Conservation (phyloP, 1,140 invertebrate genomes). For the Ditylenchus dipsaci region DNA sequence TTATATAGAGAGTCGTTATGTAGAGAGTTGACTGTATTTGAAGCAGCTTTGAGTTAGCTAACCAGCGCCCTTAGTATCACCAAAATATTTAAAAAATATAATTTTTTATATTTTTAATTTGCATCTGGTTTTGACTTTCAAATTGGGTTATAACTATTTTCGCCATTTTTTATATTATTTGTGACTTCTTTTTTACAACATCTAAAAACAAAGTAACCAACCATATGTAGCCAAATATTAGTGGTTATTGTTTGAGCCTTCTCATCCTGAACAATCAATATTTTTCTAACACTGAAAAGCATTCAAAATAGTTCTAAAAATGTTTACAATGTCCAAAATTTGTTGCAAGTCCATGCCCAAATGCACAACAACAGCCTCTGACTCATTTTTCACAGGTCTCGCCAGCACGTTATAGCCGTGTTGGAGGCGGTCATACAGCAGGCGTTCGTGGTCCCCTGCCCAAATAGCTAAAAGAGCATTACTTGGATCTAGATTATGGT, state of each 20-base stretch:
- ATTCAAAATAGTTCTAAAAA: background rate
- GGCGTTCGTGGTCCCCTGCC: slow-evolving; percentile 62
- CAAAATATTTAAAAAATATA: no score
- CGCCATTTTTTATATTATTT: no score
- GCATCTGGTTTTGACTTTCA: no score
- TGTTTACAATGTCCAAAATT: slow-evolving; percentile 64
- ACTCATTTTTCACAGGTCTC: slow-evolving; percentile 64
- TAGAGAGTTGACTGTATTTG: no score
- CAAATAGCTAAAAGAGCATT: slow-evolving; percentile 34
- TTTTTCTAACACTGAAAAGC: background rate
- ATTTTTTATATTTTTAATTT: no score
- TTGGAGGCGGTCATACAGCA: slow-evolving; percentile 63
- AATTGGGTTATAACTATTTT: no score
- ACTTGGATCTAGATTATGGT: no score
- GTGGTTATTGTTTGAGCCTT: slow-evolving; percentile 67
- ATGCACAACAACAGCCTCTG: slow-evolving; percentile 62
- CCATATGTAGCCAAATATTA: slow-evolving; percentile 66
- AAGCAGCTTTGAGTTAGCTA: no score
- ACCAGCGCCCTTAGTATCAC: no score
- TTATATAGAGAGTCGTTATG: no score
- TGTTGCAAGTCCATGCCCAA: slow-evolving; percentile 67
- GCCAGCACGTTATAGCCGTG: slow-evolving; percentile 64
- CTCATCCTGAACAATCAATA: slow-evolving; percentile 62
- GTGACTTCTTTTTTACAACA: no score
- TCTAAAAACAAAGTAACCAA: background rate